Evolutionary conservation across 2,888 invertebrate genomes (phyloP).

Genomic region (Yponomeuta evonymella): DNA sequence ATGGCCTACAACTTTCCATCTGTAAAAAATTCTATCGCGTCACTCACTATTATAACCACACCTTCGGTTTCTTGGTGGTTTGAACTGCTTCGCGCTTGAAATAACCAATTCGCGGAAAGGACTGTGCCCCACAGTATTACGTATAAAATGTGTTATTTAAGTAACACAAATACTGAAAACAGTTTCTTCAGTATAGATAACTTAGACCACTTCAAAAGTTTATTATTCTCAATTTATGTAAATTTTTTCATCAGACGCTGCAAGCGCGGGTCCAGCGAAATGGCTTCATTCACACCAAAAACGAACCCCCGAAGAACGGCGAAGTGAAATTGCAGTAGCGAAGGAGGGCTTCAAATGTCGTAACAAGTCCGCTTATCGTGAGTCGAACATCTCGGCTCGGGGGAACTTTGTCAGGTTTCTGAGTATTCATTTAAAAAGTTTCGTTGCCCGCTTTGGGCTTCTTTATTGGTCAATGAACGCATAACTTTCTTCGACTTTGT

Average conservation of each 20-base stretch:
- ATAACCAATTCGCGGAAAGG: too few relatives aligned
- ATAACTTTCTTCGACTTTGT: not conserved
- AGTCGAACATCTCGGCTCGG: not conserved
- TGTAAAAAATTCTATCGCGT: too few relatives aligned
- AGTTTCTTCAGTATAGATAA: too few relatives aligned
- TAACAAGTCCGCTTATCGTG: not conserved
- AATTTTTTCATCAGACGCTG: not conserved
- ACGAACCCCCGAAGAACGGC: not conserved
- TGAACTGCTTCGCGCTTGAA: too few relatives aligned
- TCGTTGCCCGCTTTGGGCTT: not conserved
- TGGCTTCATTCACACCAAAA: not conserved
- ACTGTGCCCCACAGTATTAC: too few relatives aligned
- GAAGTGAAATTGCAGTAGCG: not conserved
- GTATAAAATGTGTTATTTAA: too few relatives aligned
- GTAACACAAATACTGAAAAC: too few relatives aligned
- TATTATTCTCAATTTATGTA: too few relatives aligned
- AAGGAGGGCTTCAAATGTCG: not conserved
- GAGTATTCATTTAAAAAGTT: constrained; percentile 12
- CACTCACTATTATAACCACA: too few relatives aligned
- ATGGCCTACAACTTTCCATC: too few relatives aligned
- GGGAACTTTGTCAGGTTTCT: not conserved
- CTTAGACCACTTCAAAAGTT: too few relatives aligned
- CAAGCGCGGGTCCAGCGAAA: not conserved
- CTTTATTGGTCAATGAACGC: constrained; percentile 1
- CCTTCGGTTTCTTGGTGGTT: too few relatives aligned